Percentiles rank a stretch among this genome's conserved stretches.
phyloP scores from a whole-genome alignment of 2,113 vertebrate genomes.

The Tetraodon nigroviridis region DNA sequence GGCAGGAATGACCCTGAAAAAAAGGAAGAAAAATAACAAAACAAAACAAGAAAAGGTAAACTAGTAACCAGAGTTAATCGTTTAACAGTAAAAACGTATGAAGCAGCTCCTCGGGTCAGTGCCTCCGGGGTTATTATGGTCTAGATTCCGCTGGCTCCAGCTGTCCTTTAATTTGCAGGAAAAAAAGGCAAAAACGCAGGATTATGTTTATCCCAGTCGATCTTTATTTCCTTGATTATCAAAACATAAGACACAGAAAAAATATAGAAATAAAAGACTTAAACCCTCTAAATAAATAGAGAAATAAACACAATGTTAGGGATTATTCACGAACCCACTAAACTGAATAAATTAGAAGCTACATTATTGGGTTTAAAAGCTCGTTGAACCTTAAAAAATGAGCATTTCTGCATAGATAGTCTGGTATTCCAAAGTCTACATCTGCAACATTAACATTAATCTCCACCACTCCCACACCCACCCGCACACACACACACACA shows the following conservation, averaged over 20 bases:
- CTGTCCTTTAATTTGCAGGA: too few species aligned
- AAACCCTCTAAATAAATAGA: conserved; percentile 36
- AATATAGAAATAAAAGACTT: conserved; percentile 24
- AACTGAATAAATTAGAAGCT: conserved; percentile 40
- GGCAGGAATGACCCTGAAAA: background rate
- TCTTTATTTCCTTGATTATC: conserved; percentile 44
- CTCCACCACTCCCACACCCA: background rate
- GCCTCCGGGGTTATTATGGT: too few species aligned
- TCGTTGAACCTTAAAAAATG: conserved; percentile 45
- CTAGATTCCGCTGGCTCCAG: too few species aligned
- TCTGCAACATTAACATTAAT: conserved; percentile 23
- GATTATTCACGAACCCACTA: conserved; percentile 12
- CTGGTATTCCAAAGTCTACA: conserved; percentile 34
- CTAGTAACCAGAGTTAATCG: too few species aligned
- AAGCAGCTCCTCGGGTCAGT: background rate
- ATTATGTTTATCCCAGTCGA: conserved; percentile 6
- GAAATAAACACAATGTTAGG: conserved; percentile 18
- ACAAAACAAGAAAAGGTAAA: too few species aligned
- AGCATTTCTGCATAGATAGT: conserved; percentile 68
- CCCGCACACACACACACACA: background rate
- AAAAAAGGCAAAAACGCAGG: too few species aligned
- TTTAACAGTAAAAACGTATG: too few species aligned
- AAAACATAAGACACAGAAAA: conserved; percentile 35
- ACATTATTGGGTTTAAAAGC: conserved; percentile 54
- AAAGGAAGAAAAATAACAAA: background rate